A percentile compares a stretch with the other conserved stretches of the same genome.
Conservation (phyloP, 2,888 invertebrate species). For the Plagodis dolabraria region DNA sequence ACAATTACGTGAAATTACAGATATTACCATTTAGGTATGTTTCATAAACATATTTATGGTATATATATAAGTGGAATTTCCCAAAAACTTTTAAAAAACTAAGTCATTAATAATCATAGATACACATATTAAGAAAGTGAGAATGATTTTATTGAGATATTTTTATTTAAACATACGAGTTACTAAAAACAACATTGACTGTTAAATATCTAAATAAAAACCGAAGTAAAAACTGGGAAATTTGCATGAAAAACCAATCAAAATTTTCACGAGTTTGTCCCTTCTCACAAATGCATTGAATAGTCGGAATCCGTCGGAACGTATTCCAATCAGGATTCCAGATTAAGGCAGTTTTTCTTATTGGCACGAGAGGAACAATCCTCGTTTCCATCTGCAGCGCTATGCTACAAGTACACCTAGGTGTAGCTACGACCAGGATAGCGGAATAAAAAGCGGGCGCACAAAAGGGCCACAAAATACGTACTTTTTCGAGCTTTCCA, state of each 20-base stretch:
- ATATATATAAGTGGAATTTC: too few relatives aligned
- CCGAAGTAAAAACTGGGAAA: too few relatives aligned
- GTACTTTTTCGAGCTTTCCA: constrained; percentile 84
- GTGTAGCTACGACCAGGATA: constrained; percentile 57
- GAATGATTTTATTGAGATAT: too few relatives aligned
- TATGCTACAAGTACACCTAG: constrained; percentile 36
- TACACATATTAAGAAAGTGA: too few relatives aligned
- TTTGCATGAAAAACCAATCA: constrained; percentile 27
- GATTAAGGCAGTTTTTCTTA: constrained; percentile 66
- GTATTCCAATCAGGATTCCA: constrained; percentile 54
- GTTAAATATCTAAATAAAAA: constrained; percentile 6
- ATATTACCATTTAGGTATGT: too few relatives aligned
- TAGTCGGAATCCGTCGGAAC: constrained; percentile 34
- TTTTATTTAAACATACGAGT: too few relatives aligned
- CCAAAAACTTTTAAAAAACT: too few relatives aligned
- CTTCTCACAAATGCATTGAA: constrained; percentile 35
- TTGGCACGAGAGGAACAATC: constrained; percentile 60
- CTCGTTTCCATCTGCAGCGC: constrained; percentile 58
- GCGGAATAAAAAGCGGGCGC: constrained; percentile 77
- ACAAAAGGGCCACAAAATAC: constrained; percentile 85
- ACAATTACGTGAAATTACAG: too few relatives aligned
- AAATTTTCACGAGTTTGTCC: constrained; percentile 25
- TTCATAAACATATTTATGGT: too few relatives aligned
- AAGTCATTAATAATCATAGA: too few relatives aligned
- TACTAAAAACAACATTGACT: background rate